Conservation (phyloP, 2,888 invertebrate species). For the Xestia ashworthii region DNA sequence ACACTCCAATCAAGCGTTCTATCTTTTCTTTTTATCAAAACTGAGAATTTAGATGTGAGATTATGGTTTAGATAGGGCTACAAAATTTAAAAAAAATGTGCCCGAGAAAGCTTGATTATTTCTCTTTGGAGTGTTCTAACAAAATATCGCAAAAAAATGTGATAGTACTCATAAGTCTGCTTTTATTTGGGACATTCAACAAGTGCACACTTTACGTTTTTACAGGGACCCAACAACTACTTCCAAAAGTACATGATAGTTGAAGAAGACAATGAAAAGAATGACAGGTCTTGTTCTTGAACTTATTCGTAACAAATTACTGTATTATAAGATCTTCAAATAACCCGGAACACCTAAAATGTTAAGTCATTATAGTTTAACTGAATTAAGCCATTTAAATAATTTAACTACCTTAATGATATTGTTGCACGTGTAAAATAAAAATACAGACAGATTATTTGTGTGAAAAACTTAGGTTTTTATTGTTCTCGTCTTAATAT, state of each 20-base stretch:
- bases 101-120: too few relatives aligned
- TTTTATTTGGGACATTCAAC: not conserved
- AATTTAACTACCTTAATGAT: not conserved
- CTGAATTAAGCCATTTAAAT: not conserved
- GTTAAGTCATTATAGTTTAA: not conserved
- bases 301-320: not conserved
- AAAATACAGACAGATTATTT: slow-evolving; percentile 1
- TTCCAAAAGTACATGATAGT: not conserved
- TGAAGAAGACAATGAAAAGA: not conserved
- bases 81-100: too few relatives aligned
- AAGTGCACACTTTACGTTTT: not conserved
- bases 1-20: too few relatives aligned
- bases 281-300: not conserved
- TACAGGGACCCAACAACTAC: not conserved
- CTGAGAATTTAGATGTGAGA: too few relatives aligned
- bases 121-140: too few relatives aligned
- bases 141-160: too few relatives aligned
- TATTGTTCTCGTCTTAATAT: slow-evolving; percentile 15
- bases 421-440: not conserved
- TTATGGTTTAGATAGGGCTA: too few relatives aligned
- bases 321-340: not conserved
- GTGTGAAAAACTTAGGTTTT: slow-evolving; percentile 7
- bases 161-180: not conserved
- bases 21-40: too few relatives aligned
- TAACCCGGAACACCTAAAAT: not conserved